A percentile compares a stretch with the other conserved stretches of the same genome.
Conservation (phyloP, 2,888 invertebrate genomes). For the Rosalia funebris region DNA sequence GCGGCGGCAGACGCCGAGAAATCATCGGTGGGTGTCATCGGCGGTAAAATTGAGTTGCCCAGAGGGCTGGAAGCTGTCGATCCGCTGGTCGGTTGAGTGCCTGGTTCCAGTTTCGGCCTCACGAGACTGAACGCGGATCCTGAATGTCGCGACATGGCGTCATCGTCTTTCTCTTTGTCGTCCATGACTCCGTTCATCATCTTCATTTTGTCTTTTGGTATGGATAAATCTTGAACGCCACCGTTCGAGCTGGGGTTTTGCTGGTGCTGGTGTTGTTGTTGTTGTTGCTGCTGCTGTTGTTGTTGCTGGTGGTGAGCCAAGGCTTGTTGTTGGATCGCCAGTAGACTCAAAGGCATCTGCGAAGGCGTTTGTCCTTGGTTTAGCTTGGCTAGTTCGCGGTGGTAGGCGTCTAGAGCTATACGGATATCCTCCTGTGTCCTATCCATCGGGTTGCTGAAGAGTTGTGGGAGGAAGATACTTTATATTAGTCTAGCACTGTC, state of each 20-base stretch:
- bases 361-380: slow-evolving; percentile 69
- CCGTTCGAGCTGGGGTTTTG: slow-evolving; percentile 71
- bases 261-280: slow-evolving; percentile 66
- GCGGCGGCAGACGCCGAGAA: slow-evolving; percentile 83
- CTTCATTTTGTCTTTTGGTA: slow-evolving; percentile 80
- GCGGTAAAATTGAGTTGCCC: slow-evolving; percentile 86
- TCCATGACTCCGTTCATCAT: slow-evolving; percentile 74
- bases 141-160: slow-evolving; percentile 73
- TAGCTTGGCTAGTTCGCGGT: slow-evolving; percentile 90
- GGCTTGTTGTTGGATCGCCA: slow-evolving; percentile 83
- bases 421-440: slow-evolving; percentile 88
- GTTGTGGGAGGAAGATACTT: slow-evolving; percentile 85
- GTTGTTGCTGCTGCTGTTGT: slow-evolving; percentile 71
- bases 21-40: slow-evolving; percentile 83
- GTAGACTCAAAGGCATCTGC: slow-evolving; percentile 69
- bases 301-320: slow-evolving; percentile 66
- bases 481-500: slow-evolving; percentile 67
- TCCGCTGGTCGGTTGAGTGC: slow-evolving; percentile 74
- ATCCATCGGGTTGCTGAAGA: slow-evolving; percentile 75
- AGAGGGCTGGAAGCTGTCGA: slow-evolving; percentile 86
- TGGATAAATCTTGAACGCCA: slow-evolving; percentile 83
- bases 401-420: slow-evolving; percentile 90
- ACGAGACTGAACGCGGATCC: slow-evolving; percentile 89
- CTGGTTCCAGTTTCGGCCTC: slow-evolving; percentile 85
- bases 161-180: slow-evolving; percentile 68